Evolutionary conservation across 2,888 invertebrate genomes (phyloP).

Genomic region (Pediacus dermestoides): DNA sequence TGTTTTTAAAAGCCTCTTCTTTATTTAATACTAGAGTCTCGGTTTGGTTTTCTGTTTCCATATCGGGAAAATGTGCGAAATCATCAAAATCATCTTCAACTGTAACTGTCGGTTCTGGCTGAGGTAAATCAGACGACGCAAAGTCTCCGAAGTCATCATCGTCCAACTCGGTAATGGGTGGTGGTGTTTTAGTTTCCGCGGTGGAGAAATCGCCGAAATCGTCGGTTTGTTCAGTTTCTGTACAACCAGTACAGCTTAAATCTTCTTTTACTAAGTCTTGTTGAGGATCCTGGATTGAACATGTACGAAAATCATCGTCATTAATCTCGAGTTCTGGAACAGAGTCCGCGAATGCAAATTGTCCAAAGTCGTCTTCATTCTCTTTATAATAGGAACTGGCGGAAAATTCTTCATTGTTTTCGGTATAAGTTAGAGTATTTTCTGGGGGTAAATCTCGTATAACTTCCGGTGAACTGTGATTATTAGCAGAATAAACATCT

Average conservation of each 20-base stretch:
- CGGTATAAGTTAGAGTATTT: too few species aligned
- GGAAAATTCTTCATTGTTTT: too few species aligned
- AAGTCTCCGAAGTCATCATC: conserved; percentile 34
- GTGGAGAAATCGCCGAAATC: conserved; percentile 14
- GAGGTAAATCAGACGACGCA: conserved; percentile 21
- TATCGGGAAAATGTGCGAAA: conserved; percentile 33
- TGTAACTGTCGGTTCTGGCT: conserved; percentile 4
- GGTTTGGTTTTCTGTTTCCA: conserved; percentile 9
- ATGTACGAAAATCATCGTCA: conserved; percentile 3
- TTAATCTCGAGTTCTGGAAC: neutral
- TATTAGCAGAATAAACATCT: too few species aligned
- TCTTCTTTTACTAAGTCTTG: too few species aligned
- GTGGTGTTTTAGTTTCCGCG: conserved; percentile 5
- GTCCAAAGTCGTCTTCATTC: too few species aligned
- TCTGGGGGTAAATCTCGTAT: too few species aligned
- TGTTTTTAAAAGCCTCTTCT: conserved; percentile 35
- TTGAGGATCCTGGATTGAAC: too few species aligned
- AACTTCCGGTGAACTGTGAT: too few species aligned
- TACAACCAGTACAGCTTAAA: too few species aligned
- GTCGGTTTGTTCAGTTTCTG: too few species aligned
- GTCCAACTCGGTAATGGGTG: conserved; percentile 11
- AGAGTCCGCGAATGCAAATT: too few species aligned
- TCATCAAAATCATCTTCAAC: conserved; percentile 49
- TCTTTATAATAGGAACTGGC: too few species aligned
- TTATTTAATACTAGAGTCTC: conserved; percentile 25